A percentile compares a stretch with the other conserved stretches of the same genome.
Evolutionary conservation across 2,888 invertebrate species (phyloP).

Genomic region (Brachylomia viminalis): DNA sequence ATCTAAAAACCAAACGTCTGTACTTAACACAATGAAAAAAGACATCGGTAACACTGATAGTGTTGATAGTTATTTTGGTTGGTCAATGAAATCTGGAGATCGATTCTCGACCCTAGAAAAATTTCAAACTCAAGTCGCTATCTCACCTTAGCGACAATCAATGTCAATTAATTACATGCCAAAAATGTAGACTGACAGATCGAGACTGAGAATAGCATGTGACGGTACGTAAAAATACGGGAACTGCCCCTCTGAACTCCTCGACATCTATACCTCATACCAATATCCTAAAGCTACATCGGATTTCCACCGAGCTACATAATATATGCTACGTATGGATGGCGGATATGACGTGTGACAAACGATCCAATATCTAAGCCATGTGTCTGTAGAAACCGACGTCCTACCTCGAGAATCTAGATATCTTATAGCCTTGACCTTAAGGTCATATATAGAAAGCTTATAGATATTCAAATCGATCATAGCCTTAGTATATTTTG

Average conservation of each 20-base stretch:
- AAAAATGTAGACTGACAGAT: background rate
- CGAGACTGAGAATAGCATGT: background rate
- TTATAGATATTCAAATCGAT: too few species aligned
- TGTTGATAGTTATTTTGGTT: background rate
- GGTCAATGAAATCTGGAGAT: background rate
- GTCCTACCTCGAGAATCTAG: background rate
- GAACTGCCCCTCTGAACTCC: background rate
- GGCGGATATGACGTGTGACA: background rate
- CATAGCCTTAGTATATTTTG: background rate
- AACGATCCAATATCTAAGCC: slow-evolving; percentile 27
- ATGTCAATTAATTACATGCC: background rate
- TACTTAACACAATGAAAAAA: too few species aligned
- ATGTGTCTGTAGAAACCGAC: background rate
- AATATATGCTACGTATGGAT: background rate
- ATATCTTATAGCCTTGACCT: background rate
- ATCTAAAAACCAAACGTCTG: background rate
- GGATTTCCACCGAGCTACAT: background rate
- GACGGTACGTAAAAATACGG: background rate
- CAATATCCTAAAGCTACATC: slow-evolving; percentile 3
- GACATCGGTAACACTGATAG: too few species aligned
- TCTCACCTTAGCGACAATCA: background rate
- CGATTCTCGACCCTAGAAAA: background rate
- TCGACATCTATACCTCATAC: background rate
- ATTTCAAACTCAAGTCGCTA: background rate
- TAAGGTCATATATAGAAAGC: background rate